Evolutionary conservation across 2,113 vertebrate species (phyloP).

Genomic region (Phalacrocorax pelagicus): DNA sequence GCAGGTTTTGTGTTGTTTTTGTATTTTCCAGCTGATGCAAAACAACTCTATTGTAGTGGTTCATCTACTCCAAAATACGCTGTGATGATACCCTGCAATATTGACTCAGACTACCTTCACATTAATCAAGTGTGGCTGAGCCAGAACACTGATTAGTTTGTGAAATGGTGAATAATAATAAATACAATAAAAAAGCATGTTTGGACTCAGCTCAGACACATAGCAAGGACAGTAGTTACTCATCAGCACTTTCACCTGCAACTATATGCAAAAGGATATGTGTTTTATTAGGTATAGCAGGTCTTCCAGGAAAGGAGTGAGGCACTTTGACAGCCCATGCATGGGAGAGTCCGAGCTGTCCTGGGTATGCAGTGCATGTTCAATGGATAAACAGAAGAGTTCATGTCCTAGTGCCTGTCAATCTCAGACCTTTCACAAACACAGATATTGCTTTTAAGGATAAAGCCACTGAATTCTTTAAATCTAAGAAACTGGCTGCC

Average conservation of each 20-base stretch:
- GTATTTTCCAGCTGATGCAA: not conserved
- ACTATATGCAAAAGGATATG: not conserved
- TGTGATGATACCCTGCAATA: not conserved
- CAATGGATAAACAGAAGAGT: not conserved
- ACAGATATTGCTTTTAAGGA: not conserved
- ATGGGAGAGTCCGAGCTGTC: not conserved
- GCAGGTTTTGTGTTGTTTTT: not conserved
- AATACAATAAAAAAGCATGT: not conserved
- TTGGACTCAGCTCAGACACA: not conserved
- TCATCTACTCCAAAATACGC: not conserved
- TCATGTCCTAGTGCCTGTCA: not conserved
- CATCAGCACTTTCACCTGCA: not conserved
- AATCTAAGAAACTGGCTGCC: not conserved
- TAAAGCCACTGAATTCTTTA: not conserved
- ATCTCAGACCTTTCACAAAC: not conserved
- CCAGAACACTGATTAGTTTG: not conserved
- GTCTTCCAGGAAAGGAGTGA: not conserved
- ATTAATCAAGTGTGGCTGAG: not conserved
- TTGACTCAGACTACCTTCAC: not conserved
- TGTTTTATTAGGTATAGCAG: not conserved
- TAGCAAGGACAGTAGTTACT: not conserved
- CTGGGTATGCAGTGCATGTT: fast-evolving
- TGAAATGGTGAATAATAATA: not conserved
- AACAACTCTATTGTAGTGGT: not conserved
- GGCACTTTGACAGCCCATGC: not conserved